A percentile compares a stretch with the other conserved stretches of the same genome.
Conservation (phyloP, 2,888 invertebrate genomes). For the Odontocerum albicorne region DNA sequence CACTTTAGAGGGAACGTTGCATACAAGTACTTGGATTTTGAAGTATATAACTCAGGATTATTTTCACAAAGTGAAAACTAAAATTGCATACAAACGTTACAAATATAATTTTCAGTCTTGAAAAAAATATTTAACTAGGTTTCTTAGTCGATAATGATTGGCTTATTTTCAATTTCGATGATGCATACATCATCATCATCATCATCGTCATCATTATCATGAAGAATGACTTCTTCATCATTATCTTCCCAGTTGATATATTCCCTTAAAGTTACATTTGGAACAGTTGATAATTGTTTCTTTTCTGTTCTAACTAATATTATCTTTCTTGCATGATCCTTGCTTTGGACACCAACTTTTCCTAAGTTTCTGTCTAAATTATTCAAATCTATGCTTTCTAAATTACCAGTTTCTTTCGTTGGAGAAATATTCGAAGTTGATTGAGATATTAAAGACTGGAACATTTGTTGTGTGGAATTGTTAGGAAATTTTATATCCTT, state of each 20-base stretch:
- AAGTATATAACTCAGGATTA: no score
- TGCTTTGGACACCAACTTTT: not conserved
- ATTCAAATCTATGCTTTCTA: not conserved
- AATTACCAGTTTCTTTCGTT: not conserved
- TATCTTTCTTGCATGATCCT: not conserved
- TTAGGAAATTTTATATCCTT: not conserved
- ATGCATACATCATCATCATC: slow-evolving; percentile 17
- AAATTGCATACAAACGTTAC: no score
- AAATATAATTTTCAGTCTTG: no score
- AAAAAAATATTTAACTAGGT: no score
- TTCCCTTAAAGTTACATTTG: slow-evolving; percentile 9
- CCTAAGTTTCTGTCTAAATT: not conserved
- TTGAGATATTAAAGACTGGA: slow-evolving; percentile 10
- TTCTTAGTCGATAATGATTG: slow-evolving; percentile 21
- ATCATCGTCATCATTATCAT: not conserved
- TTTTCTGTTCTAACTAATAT: slow-evolving; percentile 5
- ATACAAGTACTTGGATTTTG: no score
- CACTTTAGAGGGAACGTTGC: no score
- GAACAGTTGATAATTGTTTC: slow-evolving; percentile 10
- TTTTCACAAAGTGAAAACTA: no score
- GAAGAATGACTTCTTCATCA: slow-evolving; percentile 8
- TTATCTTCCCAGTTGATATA: slow-evolving; percentile 14
- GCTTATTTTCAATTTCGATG: slow-evolving; percentile 12
- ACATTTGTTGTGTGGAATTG: slow-evolving; percentile 11
- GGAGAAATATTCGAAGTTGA: slow-evolving; percentile 2